Conservation (phyloP, 64 coral and sea anemone genomes). For the Cladopsammia gracilis region DNA sequence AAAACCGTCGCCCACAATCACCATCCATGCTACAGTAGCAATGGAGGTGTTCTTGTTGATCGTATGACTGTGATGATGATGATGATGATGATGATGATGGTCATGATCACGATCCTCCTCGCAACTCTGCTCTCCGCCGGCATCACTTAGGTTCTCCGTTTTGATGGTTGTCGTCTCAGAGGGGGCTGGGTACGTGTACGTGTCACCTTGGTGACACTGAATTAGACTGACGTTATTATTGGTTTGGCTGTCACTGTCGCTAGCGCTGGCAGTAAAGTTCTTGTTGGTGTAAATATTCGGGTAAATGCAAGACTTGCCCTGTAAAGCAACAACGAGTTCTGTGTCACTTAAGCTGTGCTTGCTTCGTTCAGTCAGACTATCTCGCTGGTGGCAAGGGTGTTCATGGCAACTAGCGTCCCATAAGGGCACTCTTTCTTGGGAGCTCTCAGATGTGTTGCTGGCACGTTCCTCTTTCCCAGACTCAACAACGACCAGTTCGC, state of each 20-base stretch:
- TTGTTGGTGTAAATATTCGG: conserved; percentile 9
- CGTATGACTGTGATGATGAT: conserved; percentile 72
- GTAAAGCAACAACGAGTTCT: conserved; percentile 12
- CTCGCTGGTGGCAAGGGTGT: background rate
- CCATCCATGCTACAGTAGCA: conserved; percentile 98
- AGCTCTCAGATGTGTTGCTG: background rate
- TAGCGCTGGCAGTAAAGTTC: background rate
- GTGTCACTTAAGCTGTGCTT: conserved; percentile 53
- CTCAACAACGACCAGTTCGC: conserved; percentile 7
- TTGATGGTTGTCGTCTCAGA: background rate
- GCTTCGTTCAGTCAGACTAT: background rate
- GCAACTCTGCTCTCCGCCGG: background rate
- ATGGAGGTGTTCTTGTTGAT: conserved; percentile 80
- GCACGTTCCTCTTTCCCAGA: conserved; percentile 24
- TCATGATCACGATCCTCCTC: conserved; percentile 22
- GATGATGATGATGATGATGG: conserved; percentile 54
- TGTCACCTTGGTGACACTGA: background rate
- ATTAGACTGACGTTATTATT: background rate
- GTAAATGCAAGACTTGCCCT: conserved; percentile 14
- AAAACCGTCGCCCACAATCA: conserved; percentile 98
- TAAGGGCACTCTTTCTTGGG: conserved; percentile 25
- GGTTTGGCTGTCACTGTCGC: background rate
- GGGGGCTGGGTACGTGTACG: background rate
- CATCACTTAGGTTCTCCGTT: background rate
- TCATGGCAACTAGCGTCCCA: background rate